Conservation (phyloP, 1,140 invertebrate genomes). For the Hypothenemus hampei region DNA sequence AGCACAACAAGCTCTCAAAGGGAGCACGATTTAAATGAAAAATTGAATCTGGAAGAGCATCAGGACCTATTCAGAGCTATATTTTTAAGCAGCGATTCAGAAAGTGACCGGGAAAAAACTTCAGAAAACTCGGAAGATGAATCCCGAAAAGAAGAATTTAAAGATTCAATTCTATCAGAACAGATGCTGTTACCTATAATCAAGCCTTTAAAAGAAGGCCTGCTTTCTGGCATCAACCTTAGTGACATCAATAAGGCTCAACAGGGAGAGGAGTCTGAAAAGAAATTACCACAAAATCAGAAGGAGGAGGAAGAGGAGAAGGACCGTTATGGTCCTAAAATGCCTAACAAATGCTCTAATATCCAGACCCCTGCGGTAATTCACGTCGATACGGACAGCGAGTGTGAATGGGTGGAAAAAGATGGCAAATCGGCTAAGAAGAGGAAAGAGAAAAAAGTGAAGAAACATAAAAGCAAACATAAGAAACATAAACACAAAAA, state of each 20-base stretch:
- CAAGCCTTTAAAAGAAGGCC: slow-evolving; percentile 41
- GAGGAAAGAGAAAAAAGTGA: slow-evolving; percentile 27
- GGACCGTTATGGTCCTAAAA: slow-evolving; percentile 36
- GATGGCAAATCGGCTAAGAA: slow-evolving; percentile 26
- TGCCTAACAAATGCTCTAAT: slow-evolving; percentile 29
- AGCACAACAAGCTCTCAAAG: no score
- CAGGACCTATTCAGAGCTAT: no score
- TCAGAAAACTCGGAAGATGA: slow-evolving; percentile 20
- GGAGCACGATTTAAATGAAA: no score
- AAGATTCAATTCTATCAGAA: slow-evolving; percentile 34
- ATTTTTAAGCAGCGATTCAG: no score
- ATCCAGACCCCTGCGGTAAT: not conserved
- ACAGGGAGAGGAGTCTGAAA: slow-evolving; percentile 9
- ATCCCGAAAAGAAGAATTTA: slow-evolving; percentile 30
- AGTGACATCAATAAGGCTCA: slow-evolving; percentile 21
- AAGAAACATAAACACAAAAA: slow-evolving; percentile 15
- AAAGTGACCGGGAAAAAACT: no score
- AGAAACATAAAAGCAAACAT: slow-evolving; percentile 24
- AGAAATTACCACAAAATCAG: slow-evolving; percentile 4
- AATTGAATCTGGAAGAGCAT: no score
- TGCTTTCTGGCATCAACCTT: slow-evolving; percentile 40
- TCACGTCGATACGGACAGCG: slow-evolving; percentile 18
- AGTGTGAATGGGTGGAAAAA: slow-evolving; percentile 41
- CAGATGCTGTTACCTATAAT: slow-evolving; percentile 41
- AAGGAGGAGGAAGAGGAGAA: slow-evolving; percentile 7